Percentiles rank a stretch among this genome's conserved stretches.
phyloP scores from a whole-genome alignment of 2,888 invertebrate species.

The Rugalucina vietnamica region DNA sequence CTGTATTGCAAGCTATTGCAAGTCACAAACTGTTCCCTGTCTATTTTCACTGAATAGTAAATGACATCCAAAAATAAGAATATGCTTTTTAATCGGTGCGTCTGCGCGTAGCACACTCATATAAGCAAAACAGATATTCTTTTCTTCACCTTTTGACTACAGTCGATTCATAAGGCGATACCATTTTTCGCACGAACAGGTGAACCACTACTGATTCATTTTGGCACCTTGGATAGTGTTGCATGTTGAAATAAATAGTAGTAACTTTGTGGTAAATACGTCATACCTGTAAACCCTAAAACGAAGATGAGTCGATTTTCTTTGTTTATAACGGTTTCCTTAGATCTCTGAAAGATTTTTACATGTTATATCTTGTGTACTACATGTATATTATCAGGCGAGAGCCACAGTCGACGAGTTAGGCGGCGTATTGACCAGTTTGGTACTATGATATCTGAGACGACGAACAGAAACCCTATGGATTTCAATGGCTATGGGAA shows the following conservation, averaged over 20 bases:
- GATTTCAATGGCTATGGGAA: conserved; percentile 68
- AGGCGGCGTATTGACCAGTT: conserved; percentile 66
- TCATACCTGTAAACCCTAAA: not conserved
- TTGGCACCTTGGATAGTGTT: no score
- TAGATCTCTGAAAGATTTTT: not conserved
- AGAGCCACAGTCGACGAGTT: conserved; percentile 7
- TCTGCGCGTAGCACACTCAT: no score
- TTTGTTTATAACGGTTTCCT: not conserved
- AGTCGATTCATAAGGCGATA: no score
- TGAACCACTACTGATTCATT: no score
- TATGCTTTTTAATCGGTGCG: no score
- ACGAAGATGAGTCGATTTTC: not conserved
- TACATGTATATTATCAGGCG: not conserved
- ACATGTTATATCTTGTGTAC: not conserved
- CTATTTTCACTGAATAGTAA: no score
- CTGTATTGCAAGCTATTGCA: no score
- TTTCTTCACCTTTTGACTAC: no score
- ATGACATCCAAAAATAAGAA: no score
- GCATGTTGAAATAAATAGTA: not conserved
- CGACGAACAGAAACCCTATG: conserved; percentile 55
- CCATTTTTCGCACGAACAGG: no score
- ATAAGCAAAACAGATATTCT: no score
- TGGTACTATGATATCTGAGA: conserved; percentile 54
- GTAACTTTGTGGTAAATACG: not conserved
- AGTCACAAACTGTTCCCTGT: no score